Conservation (phyloP, 2,113 vertebrate genomes). For the Nibea coibor region DNA sequence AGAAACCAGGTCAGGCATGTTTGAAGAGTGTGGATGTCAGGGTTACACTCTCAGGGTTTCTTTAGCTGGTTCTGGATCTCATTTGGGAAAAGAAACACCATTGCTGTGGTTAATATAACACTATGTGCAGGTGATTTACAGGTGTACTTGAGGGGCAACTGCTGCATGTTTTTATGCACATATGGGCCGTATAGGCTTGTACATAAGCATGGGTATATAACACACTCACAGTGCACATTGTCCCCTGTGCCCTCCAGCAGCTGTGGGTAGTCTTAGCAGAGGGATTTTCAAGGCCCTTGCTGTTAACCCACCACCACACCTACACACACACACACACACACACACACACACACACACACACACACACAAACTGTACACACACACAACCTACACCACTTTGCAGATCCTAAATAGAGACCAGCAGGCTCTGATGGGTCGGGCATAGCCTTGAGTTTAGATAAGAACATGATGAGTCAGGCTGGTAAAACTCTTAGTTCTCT, state of each 20-base stretch:
- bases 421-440: slow-evolving; percentile 37
- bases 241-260: slow-evolving; percentile 72
- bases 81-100: neutral
- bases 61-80: neutral
- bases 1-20: neutral
- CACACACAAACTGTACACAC: neutral
- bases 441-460: slow-evolving; percentile 62
- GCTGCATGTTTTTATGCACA: slow-evolving; percentile 10
- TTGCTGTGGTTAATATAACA: neutral
- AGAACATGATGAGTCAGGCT: slow-evolving; percentile 56
- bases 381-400: slow-evolving; percentile 37
- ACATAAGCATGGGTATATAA: slow-evolving; percentile 12
- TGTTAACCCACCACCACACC: slow-evolving; percentile 32
- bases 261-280: slow-evolving; percentile 71
- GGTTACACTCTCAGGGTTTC: neutral
- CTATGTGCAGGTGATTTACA: neutral
- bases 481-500: slow-evolving; percentile 41
- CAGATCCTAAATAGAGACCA: slow-evolving; percentile 63
- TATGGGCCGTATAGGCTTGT: neutral
- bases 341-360: slow-evolving; percentile 16
- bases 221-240: slow-evolving; percentile 25
- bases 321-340: slow-evolving; percentile 17
- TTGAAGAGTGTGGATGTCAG: neutral
- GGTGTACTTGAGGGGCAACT: slow-evolving; percentile 2
- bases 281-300: slow-evolving; percentile 64